phyloP scores from a whole-genome alignment of 2,113 vertebrate species.

The Aphyosemion australe region DNA sequence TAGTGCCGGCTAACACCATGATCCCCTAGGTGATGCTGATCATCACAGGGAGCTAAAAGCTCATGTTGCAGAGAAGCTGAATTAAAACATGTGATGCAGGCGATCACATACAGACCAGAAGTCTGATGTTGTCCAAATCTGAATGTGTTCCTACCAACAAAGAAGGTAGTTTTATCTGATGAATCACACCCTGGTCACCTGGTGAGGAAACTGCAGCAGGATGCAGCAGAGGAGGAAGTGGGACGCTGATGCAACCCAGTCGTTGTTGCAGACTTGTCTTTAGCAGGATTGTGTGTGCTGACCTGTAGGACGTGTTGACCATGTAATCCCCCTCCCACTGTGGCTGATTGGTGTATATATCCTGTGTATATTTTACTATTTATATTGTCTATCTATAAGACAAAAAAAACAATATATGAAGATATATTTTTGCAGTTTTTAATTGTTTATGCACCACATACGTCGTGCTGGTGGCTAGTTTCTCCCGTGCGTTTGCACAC shows the following conservation, averaged over 20 bases:
- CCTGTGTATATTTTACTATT: conserved; percentile 60
- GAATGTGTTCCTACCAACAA: too few relatives aligned
- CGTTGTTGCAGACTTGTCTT: background rate
- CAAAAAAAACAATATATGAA: conserved; percentile 46
- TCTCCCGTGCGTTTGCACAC: conserved; percentile 44
- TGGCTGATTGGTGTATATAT: conserved; percentile 35
- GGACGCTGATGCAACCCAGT: background rate
- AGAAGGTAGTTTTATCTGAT: too few relatives aligned
- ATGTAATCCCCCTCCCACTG: background rate
- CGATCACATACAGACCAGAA: too few relatives aligned
- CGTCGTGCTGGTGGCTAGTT: background rate
- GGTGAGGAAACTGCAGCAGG: background rate
- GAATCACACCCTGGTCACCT: too few relatives aligned
- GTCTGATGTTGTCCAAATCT: too few relatives aligned
- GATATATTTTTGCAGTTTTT: conserved; percentile 71
- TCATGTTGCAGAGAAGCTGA: too few relatives aligned
- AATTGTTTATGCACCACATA: conserved; percentile 46
- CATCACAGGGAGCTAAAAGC: too few relatives aligned
- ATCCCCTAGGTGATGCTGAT: too few relatives aligned
- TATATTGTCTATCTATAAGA: conserved; percentile 63
- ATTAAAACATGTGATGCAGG: too few relatives aligned
- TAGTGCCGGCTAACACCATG: background rate
- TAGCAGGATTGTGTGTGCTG: too few relatives aligned
- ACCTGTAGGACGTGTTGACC: background rate
- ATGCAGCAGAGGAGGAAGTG: background rate